Percentiles rank a stretch among this genome's conserved stretches.
phyloP scores from a whole-genome alignment of 2,113 vertebrate species.

The Lycaon pictus region DNA sequence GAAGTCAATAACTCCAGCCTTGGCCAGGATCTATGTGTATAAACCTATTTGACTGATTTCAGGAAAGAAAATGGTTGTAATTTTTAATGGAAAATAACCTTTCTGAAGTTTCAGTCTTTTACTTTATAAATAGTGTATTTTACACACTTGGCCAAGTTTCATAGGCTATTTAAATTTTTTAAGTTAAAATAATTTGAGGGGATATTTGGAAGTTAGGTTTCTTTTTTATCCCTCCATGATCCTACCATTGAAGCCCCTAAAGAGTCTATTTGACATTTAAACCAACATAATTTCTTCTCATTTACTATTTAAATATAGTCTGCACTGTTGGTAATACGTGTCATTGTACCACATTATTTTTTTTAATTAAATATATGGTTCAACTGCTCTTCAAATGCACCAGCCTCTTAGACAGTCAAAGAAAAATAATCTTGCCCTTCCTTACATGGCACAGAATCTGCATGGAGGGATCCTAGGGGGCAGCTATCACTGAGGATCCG shows the following conservation, averaged over 20 bases:
- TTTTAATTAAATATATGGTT: not conserved
- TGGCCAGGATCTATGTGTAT: not conserved
- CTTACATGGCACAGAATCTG: not conserved
- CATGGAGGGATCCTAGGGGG: not conserved
- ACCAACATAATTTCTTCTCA: not conserved
- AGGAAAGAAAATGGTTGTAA: not conserved
- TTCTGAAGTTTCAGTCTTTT: not conserved
- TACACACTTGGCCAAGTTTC: not conserved
- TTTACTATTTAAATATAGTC: slow-evolving; percentile 37
- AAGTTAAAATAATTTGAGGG: not conserved
- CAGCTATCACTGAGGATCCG: not conserved
- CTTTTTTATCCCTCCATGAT: not conserved
- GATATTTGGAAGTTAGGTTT: slow-evolving; percentile 14
- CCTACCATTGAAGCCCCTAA: not conserved
- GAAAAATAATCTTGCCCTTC: not conserved
- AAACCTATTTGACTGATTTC: not conserved
- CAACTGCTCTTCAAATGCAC: not conserved
- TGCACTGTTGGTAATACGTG: not conserved
- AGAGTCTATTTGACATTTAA: not conserved
- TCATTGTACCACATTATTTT: not conserved
- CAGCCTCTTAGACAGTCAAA: not conserved
- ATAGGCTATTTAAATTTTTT: not conserved
- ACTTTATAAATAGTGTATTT: not conserved
- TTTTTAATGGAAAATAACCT: not conserved
- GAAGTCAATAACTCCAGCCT: not conserved